Percentiles rank a stretch among this genome's conserved stretches.
These are phyloP conservation scores for Drosophila bifasciata DNA, from an alignment of 1,140 invertebrate species.

Conservation along the genomic window DNA sequence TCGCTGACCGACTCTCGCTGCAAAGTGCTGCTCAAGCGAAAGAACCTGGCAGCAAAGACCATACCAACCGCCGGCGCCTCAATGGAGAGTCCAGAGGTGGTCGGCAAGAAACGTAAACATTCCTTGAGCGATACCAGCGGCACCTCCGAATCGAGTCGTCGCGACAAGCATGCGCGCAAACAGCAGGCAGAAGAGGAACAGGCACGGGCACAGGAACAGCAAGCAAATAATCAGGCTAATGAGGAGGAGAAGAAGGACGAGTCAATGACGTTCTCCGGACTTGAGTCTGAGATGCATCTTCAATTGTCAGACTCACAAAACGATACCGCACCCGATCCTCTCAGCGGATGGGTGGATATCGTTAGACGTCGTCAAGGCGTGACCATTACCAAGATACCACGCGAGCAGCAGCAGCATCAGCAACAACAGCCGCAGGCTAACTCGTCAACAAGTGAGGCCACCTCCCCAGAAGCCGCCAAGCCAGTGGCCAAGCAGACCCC, in stretches of 20 bases:
- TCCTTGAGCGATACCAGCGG: slow-evolving; percentile 61
- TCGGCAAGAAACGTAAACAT: slow-evolving; percentile 54
- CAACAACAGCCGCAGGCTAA: not conserved
- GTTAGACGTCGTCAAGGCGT: slow-evolving; percentile 71
- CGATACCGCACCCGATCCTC: no score
- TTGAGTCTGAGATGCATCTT: no score
- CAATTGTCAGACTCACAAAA: no score
- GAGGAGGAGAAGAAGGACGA: not conserved
- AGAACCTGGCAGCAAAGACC: slow-evolving; percentile 60
- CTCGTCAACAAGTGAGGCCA: not conserved
- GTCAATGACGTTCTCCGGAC: no score
- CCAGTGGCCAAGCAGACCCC: slow-evolving; percentile 4
- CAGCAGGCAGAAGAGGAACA: not conserved
- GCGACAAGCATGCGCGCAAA: slow-evolving; percentile 46
- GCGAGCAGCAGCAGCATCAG: slow-evolving; percentile 46
- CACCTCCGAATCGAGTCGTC: slow-evolving; percentile 54
- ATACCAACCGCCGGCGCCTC: not conserved
- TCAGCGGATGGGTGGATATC: slow-evolving; percentile 62
- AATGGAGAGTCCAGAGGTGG: not conserved
- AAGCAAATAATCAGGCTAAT: not conserved
- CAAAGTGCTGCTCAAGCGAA: slow-evolving; percentile 77
- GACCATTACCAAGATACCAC: slow-evolving; percentile 76
- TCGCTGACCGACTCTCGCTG: slow-evolving; percentile 59
- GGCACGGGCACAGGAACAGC: not conserved
- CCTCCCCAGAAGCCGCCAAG: not conserved